These are phyloP conservation scores for Diplodus puntazzo DNA, from an alignment of 2,797 vertebrate genomes.

Conservation along the genomic window DNA sequence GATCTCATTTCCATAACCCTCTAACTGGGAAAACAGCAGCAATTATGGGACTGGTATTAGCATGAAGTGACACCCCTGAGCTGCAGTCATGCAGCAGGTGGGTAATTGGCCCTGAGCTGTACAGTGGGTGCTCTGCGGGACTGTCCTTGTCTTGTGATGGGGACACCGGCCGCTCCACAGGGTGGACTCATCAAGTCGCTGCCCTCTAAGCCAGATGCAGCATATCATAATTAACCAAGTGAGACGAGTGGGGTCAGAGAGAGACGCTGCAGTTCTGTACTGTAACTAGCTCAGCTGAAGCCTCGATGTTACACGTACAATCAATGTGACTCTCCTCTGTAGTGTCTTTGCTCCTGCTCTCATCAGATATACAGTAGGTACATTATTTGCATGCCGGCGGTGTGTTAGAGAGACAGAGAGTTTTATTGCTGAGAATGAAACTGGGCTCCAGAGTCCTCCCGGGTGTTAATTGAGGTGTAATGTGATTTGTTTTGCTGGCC, in stretches of 20 bases:
- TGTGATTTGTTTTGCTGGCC: constrained; percentile 80
- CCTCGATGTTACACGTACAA: constrained; percentile 17
- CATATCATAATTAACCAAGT: constrained; percentile 77
- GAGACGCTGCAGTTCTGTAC: constrained; percentile 32
- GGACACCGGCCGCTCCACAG: constrained; percentile 55
- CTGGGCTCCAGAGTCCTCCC: constrained; percentile 63
- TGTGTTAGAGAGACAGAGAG: constrained; percentile 31
- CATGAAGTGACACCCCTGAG: constrained; percentile 69
- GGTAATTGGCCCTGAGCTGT: constrained; percentile 80
- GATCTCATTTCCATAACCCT: constrained; percentile 73
- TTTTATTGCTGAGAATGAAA: constrained; percentile 67
- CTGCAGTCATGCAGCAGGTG: constrained; percentile 77
- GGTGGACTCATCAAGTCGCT: constrained; percentile 65
- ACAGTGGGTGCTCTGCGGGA: constrained; percentile 57
- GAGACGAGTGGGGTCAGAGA: constrained; percentile 56
- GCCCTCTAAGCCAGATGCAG: constrained; percentile 70
- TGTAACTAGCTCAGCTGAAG: constrained; percentile 44
- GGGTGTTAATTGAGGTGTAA: constrained; percentile 81
- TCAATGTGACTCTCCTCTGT: constrained; percentile 7
- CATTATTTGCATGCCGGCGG: constrained; percentile 44
- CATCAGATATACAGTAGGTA: constrained; percentile 30
- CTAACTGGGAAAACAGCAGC: constrained; percentile 73
- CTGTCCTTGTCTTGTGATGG: constrained; percentile 72
- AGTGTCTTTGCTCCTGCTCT: constrained; percentile 25
- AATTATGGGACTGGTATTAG: constrained; percentile 73